These are phyloP conservation scores for Poecile atricapillus DNA, from an alignment of 2,113 vertebrate genomes.

Conservation along the genomic window DNA sequence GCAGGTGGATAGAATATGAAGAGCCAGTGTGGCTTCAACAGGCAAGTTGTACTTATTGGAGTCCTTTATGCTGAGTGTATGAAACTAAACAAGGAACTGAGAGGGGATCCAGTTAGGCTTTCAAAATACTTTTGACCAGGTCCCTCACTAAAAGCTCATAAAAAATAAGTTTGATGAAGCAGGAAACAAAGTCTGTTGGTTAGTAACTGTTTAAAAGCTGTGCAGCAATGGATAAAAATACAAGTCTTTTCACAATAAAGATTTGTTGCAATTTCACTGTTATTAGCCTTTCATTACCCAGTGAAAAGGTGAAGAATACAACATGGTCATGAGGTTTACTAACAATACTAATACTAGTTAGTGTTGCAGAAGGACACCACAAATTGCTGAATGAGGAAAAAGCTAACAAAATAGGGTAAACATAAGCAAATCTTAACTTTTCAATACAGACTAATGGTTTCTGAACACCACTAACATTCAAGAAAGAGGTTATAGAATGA, in stretches of 20 bases:
- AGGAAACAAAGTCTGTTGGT: neutral
- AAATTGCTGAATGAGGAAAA: neutral
- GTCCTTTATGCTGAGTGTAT: neutral
- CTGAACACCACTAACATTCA: neutral
- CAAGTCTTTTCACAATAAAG: neutral
- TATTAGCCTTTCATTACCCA: neutral
- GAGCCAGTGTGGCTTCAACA: neutral
- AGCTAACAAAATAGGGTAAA: neutral
- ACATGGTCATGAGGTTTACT: neutral
- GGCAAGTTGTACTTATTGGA: neutral
- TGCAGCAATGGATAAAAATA: neutral
- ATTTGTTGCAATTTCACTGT: neutral
- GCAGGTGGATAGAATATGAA: neutral
- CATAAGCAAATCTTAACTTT: neutral
- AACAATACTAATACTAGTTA: neutral
- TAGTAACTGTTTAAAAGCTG: neutral
- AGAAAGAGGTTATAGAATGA: neutral
- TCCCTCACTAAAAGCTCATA: neutral
- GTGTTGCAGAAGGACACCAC: neutral
- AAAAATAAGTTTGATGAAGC: neutral
- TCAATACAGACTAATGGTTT: neutral
- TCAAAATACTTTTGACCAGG: neutral
- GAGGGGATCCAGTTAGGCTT: neutral
- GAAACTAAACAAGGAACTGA: neutral
- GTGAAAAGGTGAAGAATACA: neutral